A percentile compares a stretch with the other conserved stretches of the same genome.
Conservation (phyloP, 2,797 vertebrate genomes). For the Channallabes apus region DNA sequence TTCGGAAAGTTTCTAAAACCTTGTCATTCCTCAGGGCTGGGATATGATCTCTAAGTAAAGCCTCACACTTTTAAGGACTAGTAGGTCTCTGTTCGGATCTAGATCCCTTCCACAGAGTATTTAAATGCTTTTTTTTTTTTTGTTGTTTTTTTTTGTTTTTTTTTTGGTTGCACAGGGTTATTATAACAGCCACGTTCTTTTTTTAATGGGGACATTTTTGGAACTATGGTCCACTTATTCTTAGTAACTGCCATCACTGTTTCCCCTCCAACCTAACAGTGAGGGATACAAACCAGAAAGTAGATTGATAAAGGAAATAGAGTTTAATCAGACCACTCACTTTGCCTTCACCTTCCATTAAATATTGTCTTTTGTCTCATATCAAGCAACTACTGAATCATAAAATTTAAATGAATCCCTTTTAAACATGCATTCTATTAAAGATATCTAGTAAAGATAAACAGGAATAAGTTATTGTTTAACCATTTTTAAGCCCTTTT, state of each 20-base stretch:
- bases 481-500: slow-evolving; percentile 9
- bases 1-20: slow-evolving; percentile 16
- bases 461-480: neutral
- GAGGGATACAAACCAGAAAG: slow-evolving; percentile 22
- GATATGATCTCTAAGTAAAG: slow-evolving; percentile 27
- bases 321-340: no score
- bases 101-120: slow-evolving; percentile 18
- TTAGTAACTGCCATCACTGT: slow-evolving; percentile 40
- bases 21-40: slow-evolving; percentile 33
- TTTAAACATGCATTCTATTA: neutral
- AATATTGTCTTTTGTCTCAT: neutral
- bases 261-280: slow-evolving; percentile 1
- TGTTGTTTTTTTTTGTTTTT: neutral
- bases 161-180: slow-evolving; percentile 19
- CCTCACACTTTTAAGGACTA: slow-evolving; percentile 17
- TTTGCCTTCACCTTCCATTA: neutral
- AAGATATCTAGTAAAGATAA: neutral
- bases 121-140: slow-evolving; percentile 12
- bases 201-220: slow-evolving; percentile 14
- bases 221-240: neutral
- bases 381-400: slow-evolving; percentile 1
- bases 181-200: neutral
- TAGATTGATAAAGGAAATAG: no score
- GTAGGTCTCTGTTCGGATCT: slow-evolving; percentile 14
- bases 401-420: neutral